These are phyloP conservation scores for Philaethria dido DNA, from an alignment of 2,888 invertebrate genomes.

Conservation along the genomic window DNA sequence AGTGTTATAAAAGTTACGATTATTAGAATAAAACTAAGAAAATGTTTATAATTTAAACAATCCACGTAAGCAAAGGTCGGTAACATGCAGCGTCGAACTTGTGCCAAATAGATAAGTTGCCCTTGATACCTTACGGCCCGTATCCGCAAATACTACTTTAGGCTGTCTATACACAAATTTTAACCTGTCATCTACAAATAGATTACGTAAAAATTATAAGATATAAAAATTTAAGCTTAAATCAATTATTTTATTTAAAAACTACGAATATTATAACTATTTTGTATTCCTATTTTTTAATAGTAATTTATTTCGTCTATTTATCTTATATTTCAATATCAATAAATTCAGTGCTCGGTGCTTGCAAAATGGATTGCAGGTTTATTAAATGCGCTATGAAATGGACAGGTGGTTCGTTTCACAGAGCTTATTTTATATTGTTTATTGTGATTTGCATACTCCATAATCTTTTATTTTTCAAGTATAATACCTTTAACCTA, in stretches of 20 bases:
- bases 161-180: background rate
- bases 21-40: background rate
- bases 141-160: slow-evolving; percentile 27
- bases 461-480: background rate
- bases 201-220: background rate
- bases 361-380: background rate
- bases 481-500: background rate
- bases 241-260: too few species aligned
- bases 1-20: background rate
- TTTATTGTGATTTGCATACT: background rate
- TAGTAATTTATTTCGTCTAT: background rate
- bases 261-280: too few species aligned
- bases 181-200: background rate
- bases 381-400: background rate
- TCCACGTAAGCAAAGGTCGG: slow-evolving; percentile 37
- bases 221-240: too few species aligned
- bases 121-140: slow-evolving; percentile 50
- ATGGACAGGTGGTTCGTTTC: background rate
- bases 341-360: background rate
- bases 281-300: slow-evolving; percentile 1
- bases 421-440: background rate
- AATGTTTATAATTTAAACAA: slow-evolving; percentile 16
- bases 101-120: slow-evolving; percentile 68
- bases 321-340: background rate
- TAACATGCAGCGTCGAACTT: slow-evolving; percentile 55